A percentile compares a stretch with the other conserved stretches of the same genome.
Conservation (phyloP, 2,888 invertebrate species). For the Drosophila infuscata region DNA sequence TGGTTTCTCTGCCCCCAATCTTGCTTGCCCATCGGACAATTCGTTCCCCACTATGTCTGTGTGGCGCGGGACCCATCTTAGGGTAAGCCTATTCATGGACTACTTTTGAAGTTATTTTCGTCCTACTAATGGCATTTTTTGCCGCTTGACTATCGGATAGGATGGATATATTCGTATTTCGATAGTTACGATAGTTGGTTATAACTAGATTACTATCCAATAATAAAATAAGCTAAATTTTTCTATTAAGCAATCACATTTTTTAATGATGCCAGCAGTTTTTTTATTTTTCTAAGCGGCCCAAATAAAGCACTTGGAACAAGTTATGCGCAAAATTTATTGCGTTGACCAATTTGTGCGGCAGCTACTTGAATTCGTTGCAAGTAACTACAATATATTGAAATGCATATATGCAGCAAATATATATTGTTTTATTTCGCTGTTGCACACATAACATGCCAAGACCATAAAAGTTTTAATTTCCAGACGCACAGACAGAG, state of each 20-base stretch:
- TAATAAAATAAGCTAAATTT: neutral
- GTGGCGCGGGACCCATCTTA: no score
- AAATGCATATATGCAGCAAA: constrained; percentile 32
- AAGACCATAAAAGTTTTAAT: constrained; percentile 72
- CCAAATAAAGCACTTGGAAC: constrained; percentile 23
- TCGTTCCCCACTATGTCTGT: no score
- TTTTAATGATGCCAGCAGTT: constrained; percentile 6
- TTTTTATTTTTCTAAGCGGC: neutral
- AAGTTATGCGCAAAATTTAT: constrained; percentile 47
- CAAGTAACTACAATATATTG: constrained; percentile 53
- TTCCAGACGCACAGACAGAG: constrained; percentile 50
- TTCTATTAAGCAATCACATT: neutral
- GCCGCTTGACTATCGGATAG: no score
- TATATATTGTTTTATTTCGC: constrained; percentile 5
- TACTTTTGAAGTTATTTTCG: no score
- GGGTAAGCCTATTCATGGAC: no score
- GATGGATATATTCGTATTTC: no score
- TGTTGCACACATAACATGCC: constrained; percentile 38
- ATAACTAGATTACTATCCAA: neutral
- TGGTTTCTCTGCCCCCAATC: no score
- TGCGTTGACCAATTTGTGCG: constrained; percentile 60
- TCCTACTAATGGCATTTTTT: no score
- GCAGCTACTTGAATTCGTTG: constrained; percentile 48
- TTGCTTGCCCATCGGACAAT: no score
- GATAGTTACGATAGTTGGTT: no score